Evolutionary conservation across 2,113 vertebrate genomes (phyloP).

Genomic region (Nesoenas mayeri): DNA sequence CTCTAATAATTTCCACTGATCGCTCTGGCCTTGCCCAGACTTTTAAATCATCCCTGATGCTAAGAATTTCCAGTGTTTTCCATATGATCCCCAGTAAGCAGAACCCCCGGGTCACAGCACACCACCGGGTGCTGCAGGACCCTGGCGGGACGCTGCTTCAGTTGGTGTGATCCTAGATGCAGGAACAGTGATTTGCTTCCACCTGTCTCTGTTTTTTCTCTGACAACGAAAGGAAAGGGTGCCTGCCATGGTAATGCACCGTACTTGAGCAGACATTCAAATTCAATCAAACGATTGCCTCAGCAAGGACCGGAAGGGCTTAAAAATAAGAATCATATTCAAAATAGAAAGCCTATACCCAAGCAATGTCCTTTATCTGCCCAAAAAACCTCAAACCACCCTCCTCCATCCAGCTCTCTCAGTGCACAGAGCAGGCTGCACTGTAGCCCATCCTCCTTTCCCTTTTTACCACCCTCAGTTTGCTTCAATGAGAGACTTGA

Average conservation of each 20-base stretch:
- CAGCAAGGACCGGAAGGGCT: not conserved
- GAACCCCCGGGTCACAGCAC: not conserved
- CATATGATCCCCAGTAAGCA: not conserved
- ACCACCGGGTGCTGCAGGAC: fast-evolving
- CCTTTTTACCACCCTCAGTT: not conserved
- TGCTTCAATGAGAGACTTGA: not conserved
- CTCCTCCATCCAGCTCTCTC: not conserved
- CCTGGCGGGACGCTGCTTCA: not conserved
- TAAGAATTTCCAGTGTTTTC: not conserved
- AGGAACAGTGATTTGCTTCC: not conserved
- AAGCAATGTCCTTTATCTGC: not conserved
- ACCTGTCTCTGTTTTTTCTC: not conserved
- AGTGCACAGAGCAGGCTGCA: not conserved
- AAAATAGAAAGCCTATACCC: not conserved
- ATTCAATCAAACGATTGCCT: not conserved
- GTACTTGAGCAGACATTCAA: not conserved
- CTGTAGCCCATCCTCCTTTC: not conserved
- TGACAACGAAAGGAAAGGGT: not conserved
- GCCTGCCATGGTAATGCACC: fast-evolving
- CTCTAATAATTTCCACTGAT: not conserved
- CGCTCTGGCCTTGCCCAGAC: not conserved
- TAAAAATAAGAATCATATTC: not conserved
- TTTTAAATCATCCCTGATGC: not conserved
- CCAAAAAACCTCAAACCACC: not conserved
- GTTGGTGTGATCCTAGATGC: not conserved